Evolutionary conservation across 2,113 vertebrate genomes (phyloP).

Genomic region (Eudyptes chrysolophus): DNA sequence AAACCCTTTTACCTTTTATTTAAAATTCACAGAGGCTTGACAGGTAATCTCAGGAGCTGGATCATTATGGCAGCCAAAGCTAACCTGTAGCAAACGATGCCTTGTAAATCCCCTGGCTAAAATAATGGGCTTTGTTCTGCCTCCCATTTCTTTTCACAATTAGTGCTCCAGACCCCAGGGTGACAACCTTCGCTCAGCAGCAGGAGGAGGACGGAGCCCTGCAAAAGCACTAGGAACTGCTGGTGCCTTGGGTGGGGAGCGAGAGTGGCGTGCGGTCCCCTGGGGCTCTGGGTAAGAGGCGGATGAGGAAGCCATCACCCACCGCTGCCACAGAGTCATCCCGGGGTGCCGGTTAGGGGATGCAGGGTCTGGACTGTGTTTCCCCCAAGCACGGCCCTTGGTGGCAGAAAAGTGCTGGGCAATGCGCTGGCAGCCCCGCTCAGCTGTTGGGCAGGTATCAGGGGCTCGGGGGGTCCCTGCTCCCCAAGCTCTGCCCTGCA

Average conservation of each 20-base stretch:
- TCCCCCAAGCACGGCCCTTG: neutral
- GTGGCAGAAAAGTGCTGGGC: neutral
- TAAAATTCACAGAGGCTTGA: neutral
- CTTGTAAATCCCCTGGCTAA: neutral
- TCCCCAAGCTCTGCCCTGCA: neutral
- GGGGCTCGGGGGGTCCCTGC: neutral
- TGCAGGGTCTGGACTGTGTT: neutral
- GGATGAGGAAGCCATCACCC: accelerated
- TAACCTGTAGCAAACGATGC: neutral
- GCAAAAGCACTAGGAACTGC: neutral
- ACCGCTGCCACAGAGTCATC: neutral
- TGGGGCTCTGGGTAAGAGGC: too few species aligned
- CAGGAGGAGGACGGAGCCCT: neutral
- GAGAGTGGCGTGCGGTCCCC: accelerated
- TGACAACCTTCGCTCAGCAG: neutral
- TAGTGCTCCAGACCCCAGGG: neutral
- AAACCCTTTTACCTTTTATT: slow-evolving; percentile 35
- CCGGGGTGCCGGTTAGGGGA: neutral
- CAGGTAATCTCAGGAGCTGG: neutral
- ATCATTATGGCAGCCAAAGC: neutral
- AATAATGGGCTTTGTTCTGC: neutral
- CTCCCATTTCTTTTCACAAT: neutral
- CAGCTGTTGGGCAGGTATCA: neutral
- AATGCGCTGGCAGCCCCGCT: neutral
- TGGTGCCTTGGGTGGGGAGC: neutral